Evolutionary conservation across 2,888 invertebrate genomes (phyloP).

Genomic region (Sinotaia quadrata): DNA sequence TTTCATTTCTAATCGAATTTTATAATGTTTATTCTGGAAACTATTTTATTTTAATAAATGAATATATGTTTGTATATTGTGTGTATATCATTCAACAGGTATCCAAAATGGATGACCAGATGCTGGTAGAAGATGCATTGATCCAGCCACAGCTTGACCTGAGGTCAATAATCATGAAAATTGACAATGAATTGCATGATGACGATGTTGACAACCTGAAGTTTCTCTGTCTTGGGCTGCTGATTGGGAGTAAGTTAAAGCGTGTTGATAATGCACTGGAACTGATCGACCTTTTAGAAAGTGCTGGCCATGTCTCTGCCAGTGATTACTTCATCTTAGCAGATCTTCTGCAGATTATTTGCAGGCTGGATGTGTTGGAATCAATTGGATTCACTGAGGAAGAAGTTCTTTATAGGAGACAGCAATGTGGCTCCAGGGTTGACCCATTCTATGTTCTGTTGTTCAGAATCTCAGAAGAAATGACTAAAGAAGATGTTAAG

Average conservation of each 20-base stretch:
- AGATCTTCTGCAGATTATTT: conserved; percentile 28
- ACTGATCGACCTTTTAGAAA: conserved; percentile 27
- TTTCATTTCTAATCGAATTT: no score
- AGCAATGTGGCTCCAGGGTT: neutral
- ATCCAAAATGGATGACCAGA: no score
- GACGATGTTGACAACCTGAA: conserved; percentile 29
- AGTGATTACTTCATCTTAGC: conserved; percentile 8
- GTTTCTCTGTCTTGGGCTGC: conserved; percentile 28
- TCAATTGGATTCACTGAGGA: conserved; percentile 1
- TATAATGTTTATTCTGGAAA: no score
- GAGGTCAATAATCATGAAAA: neutral
- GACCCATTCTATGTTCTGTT: conserved; percentile 28
- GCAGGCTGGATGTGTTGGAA: conserved; percentile 29
- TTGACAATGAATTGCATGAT: conserved; percentile 29
- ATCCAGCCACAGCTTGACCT: neutral
- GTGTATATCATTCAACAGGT: no score
- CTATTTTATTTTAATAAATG: no score
- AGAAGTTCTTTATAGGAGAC: neutral
- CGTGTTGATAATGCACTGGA: conserved; percentile 21
- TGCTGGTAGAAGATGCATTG: conserved; percentile 7
- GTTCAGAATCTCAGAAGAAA: conserved; percentile 28
- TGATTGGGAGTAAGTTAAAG: conserved; percentile 26
- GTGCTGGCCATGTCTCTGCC: conserved; percentile 5
- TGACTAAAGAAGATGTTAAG: conserved; percentile 26
- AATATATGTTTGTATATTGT: no score